Evolutionary conservation across 2,888 invertebrate species (phyloP).

Genomic region (Nephrotoma guestfalica): DNA sequence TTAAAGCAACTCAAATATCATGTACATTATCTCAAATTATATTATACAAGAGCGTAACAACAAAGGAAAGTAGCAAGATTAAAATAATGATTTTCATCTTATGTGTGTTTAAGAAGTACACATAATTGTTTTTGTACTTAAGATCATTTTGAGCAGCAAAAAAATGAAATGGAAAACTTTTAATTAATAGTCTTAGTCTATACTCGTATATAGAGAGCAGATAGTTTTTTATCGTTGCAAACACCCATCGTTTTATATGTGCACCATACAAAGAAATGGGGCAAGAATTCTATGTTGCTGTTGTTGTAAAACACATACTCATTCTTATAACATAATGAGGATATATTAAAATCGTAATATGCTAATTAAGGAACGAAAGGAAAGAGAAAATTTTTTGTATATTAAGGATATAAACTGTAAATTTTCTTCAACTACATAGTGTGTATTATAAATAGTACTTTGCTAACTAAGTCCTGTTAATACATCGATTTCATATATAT

Average conservation of each 20-base stretch:
- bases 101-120: not conserved
- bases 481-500: not conserved
- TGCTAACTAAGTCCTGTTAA: not conserved
- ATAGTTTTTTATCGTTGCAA: not conserved
- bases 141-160: not conserved
- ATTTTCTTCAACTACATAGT: not conserved
- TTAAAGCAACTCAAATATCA: not conserved
- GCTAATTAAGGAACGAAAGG: not conserved
- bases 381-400: not conserved
- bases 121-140: not conserved
- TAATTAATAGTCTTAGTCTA: not conserved
- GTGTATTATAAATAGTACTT: not conserved
- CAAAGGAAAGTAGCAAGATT: not conserved
- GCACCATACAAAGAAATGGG: no score
- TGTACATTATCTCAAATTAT: not conserved
- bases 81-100: not conserved
- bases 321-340: not conserved
- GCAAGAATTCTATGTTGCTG: not conserved
- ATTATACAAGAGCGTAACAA: not conserved
- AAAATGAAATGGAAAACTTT: not conserved
- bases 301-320: not conserved
- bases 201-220: not conserved
- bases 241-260: not conserved
- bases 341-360: not conserved
- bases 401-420: not conserved